Conservation (phyloP, 2,113 vertebrate genomes). For the Spermophilus dauricus region DNA sequence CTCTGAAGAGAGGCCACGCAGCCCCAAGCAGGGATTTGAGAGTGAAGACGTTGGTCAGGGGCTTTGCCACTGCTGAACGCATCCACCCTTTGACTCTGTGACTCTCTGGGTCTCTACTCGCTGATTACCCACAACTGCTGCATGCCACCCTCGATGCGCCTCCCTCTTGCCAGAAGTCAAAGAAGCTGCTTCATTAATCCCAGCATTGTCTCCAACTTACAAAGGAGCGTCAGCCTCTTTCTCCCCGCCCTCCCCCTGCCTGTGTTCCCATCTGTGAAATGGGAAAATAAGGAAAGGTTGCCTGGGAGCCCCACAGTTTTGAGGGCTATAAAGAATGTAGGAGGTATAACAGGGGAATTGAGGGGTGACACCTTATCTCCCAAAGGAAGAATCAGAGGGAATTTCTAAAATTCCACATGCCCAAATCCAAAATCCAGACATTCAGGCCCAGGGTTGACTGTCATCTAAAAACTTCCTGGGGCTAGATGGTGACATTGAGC, state of each 20-base stretch:
- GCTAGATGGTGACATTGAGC: not conserved
- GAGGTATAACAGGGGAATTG: not conserved
- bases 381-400: not conserved
- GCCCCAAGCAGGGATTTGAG: not conserved
- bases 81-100: not conserved
- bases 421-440: not conserved
- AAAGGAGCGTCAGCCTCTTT: not conserved
- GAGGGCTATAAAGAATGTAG: not conserved
- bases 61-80: not conserved
- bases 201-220: not conserved
- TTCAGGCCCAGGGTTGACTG: not conserved
- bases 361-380: not conserved
- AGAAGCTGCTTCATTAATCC: not conserved
- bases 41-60: not conserved
- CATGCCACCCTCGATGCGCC: fast-evolving
- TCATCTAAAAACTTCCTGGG: not conserved
- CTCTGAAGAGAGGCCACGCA: not conserved
- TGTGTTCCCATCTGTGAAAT: too few relatives aligned
- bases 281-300: not conserved
- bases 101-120: too few relatives aligned
- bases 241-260: not conserved
- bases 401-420: slow-evolving; percentile 8
- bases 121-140: not conserved
- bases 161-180: not conserved
- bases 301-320: not conserved